Evolutionary conservation across 2,888 invertebrate genomes (phyloP).

Genomic region (Acanthosepion lycidas): DNA sequence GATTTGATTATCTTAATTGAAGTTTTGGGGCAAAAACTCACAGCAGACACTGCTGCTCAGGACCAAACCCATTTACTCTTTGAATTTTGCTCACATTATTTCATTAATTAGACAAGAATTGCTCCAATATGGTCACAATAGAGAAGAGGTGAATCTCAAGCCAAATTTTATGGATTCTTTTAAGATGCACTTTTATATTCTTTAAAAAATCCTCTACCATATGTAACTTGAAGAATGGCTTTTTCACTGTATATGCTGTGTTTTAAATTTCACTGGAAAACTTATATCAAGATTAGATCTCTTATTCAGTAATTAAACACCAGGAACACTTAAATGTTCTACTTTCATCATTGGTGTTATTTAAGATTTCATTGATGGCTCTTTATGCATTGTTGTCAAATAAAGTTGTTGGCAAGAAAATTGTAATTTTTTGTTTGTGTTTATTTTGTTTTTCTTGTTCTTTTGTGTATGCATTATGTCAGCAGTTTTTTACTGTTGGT

Average conservation of each 20-base stretch:
- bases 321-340: neutral
- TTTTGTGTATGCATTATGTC: neutral
- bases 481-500: neutral
- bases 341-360: neutral
- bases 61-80: neutral
- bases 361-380: neutral
- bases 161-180: neutral
- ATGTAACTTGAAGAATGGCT: neutral
- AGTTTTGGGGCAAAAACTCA: neutral
- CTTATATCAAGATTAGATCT: neutral
- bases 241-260: neutral
- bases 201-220: neutral
- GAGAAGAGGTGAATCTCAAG: neutral
- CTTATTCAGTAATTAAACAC: neutral
- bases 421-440: neutral
- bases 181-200: neutral
- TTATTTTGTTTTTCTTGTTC: neutral
- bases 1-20: neutral
- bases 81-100: neutral
- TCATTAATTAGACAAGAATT: neutral
- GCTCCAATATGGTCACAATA: neutral
- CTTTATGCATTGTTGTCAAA: slow-evolving; percentile 17
- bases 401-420: slow-evolving; percentile 10
- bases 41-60: neutral
- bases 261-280: neutral